Evolutionary conservation across 1,140 invertebrate genomes (phyloP).

Genomic region (Drosophila pachea): DNA sequence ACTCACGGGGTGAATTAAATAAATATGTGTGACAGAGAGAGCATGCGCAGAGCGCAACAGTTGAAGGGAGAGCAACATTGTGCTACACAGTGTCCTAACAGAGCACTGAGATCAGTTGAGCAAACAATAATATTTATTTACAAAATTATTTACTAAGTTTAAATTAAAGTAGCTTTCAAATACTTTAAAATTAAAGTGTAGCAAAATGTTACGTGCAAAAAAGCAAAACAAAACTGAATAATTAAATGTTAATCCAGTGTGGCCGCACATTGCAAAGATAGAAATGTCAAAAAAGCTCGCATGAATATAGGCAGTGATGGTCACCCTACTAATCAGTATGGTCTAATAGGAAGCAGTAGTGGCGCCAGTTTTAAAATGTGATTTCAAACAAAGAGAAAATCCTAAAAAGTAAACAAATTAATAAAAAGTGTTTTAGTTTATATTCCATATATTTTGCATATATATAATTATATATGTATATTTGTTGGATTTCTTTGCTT

Average conservation of each 20-base stretch:
- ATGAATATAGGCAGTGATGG: not conserved
- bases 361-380: not conserved
- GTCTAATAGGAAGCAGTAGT: not conserved
- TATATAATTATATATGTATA: constrained; percentile 49
- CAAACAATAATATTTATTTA: not conserved
- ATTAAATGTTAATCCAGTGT: constrained; percentile 19
- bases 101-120: constrained; percentile 24
- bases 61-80: constrained; percentile 36
- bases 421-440: constrained; percentile 32
- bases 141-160: not conserved
- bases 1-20: not conserved
- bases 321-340: constrained; percentile 10
- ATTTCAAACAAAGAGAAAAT: constrained; percentile 6
- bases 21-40: constrained; percentile 27
- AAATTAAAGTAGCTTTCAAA: not conserved
- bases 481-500: constrained; percentile 30
- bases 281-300: constrained; percentile 12
- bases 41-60: constrained; percentile 43
- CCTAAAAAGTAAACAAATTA: not conserved
- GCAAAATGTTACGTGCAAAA: not conserved
- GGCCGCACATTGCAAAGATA: not conserved
- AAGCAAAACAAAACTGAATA: constrained; percentile 25
- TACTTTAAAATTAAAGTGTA: not conserved
- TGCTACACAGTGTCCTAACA: constrained; percentile 19
- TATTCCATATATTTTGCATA: constrained; percentile 61